phyloP scores from a whole-genome alignment of 2,113 vertebrate species.

The Mystacornis crossleyi region DNA sequence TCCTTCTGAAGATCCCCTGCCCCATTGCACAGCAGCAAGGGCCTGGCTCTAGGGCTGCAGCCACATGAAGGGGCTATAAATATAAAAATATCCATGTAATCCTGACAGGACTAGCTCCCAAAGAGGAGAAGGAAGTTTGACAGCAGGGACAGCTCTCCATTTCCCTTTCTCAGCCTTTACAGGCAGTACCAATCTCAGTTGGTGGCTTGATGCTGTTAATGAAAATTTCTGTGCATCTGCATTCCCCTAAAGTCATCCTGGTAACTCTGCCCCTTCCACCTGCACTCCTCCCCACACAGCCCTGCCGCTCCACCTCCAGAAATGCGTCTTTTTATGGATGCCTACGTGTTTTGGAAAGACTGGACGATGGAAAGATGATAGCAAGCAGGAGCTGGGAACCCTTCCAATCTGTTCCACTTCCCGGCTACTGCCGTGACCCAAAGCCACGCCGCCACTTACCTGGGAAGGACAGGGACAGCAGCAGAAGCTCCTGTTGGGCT shows the following conservation, averaged over 20 bases:
- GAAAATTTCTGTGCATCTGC: not conserved
- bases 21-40: not conserved
- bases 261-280: not conserved
- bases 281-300: not conserved
- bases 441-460: fast-evolving
- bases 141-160: not conserved
- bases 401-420: not conserved
- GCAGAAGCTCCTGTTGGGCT: not conserved
- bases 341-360: not conserved
- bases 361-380: not conserved
- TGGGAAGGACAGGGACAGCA: not conserved
- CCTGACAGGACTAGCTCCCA: not conserved
- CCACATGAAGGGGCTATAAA: fast-evolving
- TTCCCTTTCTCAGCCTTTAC: not conserved
- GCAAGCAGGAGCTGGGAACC: not conserved
- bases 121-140: not conserved
- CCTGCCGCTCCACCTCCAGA: not conserved
- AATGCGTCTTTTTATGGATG: not conserved
- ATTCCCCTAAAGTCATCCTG: not conserved
- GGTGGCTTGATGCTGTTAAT: not conserved
- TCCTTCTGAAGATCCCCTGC: not conserved
- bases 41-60: not conserved
- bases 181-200: not conserved
- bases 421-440: fast-evolving
- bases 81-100: not conserved